phyloP scores from a whole-genome alignment of 2,113 vertebrate species.

The Pycnonotus jocosus region DNA sequence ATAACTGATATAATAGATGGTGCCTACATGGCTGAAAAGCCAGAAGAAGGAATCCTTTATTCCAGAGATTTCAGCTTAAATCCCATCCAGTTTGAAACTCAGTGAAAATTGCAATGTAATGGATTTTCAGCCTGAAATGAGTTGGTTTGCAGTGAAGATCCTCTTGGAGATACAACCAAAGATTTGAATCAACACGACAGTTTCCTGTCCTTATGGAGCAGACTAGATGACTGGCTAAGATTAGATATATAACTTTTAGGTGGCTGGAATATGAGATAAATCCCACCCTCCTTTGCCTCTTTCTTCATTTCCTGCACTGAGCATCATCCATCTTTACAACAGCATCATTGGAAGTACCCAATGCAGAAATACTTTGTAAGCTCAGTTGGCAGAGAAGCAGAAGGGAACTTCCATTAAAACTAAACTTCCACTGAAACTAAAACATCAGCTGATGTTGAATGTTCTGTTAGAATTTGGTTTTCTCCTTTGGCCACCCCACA shows the following conservation, averaged over 20 bases:
- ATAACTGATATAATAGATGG: not conserved
- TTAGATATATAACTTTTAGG: constrained; percentile 19
- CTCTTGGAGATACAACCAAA: not conserved
- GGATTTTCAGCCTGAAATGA: constrained; percentile 21
- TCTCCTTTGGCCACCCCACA: not conserved
- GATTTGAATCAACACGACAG: constrained; percentile 26
- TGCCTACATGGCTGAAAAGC: not conserved
- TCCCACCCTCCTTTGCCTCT: not conserved
- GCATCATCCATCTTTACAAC: not conserved
- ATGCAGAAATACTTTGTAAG: not conserved
- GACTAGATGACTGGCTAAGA: constrained; percentile 6
- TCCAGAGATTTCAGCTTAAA: constrained; percentile 5
- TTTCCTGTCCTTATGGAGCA: not conserved
- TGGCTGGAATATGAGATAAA: constrained; percentile 5
- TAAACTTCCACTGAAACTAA: not conserved
- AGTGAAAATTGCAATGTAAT: constrained; percentile 8
- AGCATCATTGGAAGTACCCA: not conserved
- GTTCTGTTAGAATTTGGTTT: not conserved
- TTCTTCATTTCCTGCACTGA: not conserved
- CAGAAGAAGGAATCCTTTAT: not conserved
- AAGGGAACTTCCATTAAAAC: not conserved
- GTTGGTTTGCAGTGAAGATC: not conserved
- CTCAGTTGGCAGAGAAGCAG: not conserved
- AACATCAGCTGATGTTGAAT: not conserved
- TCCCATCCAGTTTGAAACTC: not conserved